Percentiles rank a stretch among this genome's conserved stretches.
Evolutionary conservation across 2,113 vertebrate genomes (phyloP).

Genomic region (cat (Felis catus)): DNA sequence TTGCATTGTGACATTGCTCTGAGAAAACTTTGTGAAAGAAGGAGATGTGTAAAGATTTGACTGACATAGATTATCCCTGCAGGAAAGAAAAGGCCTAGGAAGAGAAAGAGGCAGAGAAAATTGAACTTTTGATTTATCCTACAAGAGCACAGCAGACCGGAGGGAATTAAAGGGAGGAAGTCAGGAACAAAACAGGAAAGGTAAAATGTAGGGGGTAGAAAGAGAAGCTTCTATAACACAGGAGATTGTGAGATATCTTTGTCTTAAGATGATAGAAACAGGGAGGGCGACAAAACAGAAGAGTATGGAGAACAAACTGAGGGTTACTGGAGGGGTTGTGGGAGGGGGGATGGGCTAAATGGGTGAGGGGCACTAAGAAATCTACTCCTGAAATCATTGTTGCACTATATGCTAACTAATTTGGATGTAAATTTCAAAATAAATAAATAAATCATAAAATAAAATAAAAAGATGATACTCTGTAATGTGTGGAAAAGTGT

Average conservation of each 20-base stretch:
- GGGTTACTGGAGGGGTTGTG: too few relatives aligned
- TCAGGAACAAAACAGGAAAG: neutral
- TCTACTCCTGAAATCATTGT: too few relatives aligned
- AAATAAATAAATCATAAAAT: too few relatives aligned
- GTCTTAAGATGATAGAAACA: neutral
- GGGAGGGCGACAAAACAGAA: too few relatives aligned
- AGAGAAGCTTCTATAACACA: neutral
- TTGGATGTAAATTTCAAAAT: too few relatives aligned
- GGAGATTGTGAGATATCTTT: neutral
- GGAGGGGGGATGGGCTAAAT: too few relatives aligned
- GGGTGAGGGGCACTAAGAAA: too few relatives aligned
- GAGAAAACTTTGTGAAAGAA: neutral
- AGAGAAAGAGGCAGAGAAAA: constrained; percentile 26
- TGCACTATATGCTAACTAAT: too few relatives aligned
- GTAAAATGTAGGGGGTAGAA: neutral
- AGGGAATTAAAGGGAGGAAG: neutral
- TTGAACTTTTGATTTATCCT: neutral
- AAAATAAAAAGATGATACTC: neutral
- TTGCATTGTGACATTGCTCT: neutral
- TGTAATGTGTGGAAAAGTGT: neutral
- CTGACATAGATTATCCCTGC: neutral
- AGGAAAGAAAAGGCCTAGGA: neutral
- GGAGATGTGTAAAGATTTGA: neutral
- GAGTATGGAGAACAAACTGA: too few relatives aligned
- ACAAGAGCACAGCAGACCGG: neutral